A percentile compares a stretch with the other conserved stretches of the same genome.
phyloP scores from a whole-genome alignment of 2,797 vertebrate species.

The Enteromius mattozi region DNA sequence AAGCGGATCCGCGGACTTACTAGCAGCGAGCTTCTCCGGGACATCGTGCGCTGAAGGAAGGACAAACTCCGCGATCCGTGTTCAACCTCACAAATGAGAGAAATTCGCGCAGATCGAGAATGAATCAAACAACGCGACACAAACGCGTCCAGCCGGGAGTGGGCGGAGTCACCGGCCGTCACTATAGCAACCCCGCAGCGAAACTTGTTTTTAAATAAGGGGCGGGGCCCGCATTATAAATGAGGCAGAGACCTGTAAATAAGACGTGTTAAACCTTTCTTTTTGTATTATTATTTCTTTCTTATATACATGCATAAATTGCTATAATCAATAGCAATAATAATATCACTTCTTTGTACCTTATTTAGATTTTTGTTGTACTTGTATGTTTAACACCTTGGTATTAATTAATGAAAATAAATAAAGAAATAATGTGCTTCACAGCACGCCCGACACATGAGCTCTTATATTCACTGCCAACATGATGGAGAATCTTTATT shows the following conservation, averaged over 20 bases:
- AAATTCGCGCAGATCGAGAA: not conserved
- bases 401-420: not conserved
- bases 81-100: not conserved
- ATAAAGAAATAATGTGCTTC: not conserved
- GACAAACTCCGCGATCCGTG: not conserved
- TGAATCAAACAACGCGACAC: constrained; percentile 70
- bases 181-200: constrained; percentile 61
- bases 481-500: not conserved
- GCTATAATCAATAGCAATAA: too few relatives aligned
- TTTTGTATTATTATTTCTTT: not conserved
- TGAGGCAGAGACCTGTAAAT: not conserved
- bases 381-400: not conserved
- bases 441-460: not conserved
- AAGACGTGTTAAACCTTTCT: not conserved
- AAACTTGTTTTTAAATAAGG: constrained; percentile 51
- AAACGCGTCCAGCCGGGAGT: constrained; percentile 32
- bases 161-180: constrained; percentile 51
- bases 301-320: not conserved
- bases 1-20: constrained; percentile 67
- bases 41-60: constrained; percentile 66
- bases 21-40: constrained; percentile 65
- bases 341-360: not conserved
- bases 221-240: constrained; percentile 22
- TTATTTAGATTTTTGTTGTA: not conserved
- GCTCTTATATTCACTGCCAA: not conserved